Evolutionary conservation across 1,140 invertebrate species (phyloP), one percentile per base, ranked within the genome.

Genomic region (Kradibia gibbosae): DNA sequence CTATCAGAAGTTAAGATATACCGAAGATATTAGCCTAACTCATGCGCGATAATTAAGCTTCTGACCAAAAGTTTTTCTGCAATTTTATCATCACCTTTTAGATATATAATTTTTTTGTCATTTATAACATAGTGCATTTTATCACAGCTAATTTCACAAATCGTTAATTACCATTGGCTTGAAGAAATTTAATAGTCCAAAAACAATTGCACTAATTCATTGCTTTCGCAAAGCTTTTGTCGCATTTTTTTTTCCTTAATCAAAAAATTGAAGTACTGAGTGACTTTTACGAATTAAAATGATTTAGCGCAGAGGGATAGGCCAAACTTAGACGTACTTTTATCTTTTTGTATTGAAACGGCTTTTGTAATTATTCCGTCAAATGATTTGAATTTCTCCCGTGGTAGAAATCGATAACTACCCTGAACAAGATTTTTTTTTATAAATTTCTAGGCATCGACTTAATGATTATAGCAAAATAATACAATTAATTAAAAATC

Each of bases 81-180:
- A 8, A 57, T 34, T 79, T 31, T 72, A 72, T 71, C 67, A 57
- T 20, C 31, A 0, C 45, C 28, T 28, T 45, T 8, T 53, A 17
- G 3, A 11, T 53, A 53, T 13, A 72, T 10, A 57, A 50, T 31
- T 28, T 79, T 70, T 45, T 13, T 55, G 57, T 78, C 50, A 31
- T 60, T 45, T 80, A 42, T 55, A 62, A 17, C 53, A 36, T 20
- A 76, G 48, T 70, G 31, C 48, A 57, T 55, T 77, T 50, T 82
- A 84, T 84, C 83, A 84, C 83, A 84, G 83, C n/a, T 78, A 78
- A 75, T 82, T 80, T 79, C 34, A 50, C 42, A 78, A 81, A 75
- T 57, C 34, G 34, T 76, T 73, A 31, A 34, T 62, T 80, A 48
- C 39, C 50, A 57, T 71, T 39, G 39, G 60, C 36, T 57, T 53